phyloP scores from a whole-genome alignment of 2,113 vertebrate species.

The Pelusios castaneus region DNA sequence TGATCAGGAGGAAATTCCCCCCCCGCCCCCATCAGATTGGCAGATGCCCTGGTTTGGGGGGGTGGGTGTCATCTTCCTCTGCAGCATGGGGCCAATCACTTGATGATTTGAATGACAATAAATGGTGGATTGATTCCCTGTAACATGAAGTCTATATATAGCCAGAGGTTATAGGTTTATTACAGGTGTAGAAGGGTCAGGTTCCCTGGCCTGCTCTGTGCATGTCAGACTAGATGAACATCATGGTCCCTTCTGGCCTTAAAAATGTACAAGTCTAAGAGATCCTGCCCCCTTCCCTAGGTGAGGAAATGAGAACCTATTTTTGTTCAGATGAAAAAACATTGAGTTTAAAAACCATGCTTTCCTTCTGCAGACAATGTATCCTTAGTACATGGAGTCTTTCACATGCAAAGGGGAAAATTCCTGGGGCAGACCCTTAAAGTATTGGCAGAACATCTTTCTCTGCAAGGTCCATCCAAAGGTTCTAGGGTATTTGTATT shows the following conservation, averaged over 20 bases:
- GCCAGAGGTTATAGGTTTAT: not conserved
- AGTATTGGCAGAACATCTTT: not conserved
- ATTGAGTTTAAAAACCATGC: not conserved
- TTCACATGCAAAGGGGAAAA: not conserved
- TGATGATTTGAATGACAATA: not conserved
- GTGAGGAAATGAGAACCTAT: not conserved
- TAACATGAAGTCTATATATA: not conserved
- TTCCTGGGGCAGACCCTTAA: not conserved
- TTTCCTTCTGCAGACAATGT: not conserved
- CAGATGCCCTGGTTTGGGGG: not conserved
- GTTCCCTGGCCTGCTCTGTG: not conserved
- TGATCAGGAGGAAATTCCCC: not conserved
- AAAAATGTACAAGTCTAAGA: not conserved
- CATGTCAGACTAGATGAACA: not conserved
- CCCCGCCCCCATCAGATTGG: not conserved
- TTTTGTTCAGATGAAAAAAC: not conserved
- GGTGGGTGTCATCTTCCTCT: not conserved
- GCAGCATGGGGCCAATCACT: not conserved
- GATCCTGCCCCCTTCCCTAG: not conserved
- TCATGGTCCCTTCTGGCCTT: not conserved
- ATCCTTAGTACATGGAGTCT: not conserved
- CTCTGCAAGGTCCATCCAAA: not conserved
- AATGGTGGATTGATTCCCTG: not conserved
- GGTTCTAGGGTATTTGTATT: not conserved
- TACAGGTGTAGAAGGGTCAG: not conserved